Percentiles rank a stretch among this genome's conserved stretches.
phyloP scores from a whole-genome alignment of 2,888 invertebrate genomes.

The Athripsodes cinereus region DNA sequence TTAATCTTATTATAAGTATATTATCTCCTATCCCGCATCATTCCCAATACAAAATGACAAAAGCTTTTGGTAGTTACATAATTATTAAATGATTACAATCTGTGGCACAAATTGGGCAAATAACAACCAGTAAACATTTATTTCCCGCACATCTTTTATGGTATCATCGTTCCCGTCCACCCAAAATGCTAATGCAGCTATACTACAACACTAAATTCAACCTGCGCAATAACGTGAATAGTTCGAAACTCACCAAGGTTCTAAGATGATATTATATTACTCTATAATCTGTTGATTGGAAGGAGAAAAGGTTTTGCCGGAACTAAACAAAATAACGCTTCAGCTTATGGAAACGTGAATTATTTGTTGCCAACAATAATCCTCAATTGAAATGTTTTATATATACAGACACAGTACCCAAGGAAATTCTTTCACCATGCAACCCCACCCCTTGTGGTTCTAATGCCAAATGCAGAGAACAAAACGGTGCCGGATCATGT shows the following conservation, averaged over 20 bases:
- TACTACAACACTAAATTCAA: not conserved
- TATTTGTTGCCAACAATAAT: not conserved
- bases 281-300: not conserved
- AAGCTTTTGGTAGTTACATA: not conserved
- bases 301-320: not conserved
- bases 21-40: no score
- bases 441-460: conserved; percentile 59
- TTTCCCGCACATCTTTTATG: not conserved
- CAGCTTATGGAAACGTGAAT: not conserved
- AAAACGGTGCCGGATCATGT: conserved; percentile 67
- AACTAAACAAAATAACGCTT: not conserved
- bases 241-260: not conserved
- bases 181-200: not conserved
- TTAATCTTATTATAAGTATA: not conserved
- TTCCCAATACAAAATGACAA: not conserved
- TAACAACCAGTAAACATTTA: no score
- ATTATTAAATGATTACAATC: not conserved
- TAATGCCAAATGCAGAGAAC: conserved; percentile 69
- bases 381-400: not conserved
- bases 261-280: not conserved
- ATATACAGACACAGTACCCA: conserved; percentile 37
- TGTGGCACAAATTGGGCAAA: not conserved
- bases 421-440: conserved; percentile 50
- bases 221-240: not conserved
- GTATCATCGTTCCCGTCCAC: not conserved